Base-by-base conservation (phyloP, 2,113 vertebrate species). In the Dipodomys ordii region DNA sequence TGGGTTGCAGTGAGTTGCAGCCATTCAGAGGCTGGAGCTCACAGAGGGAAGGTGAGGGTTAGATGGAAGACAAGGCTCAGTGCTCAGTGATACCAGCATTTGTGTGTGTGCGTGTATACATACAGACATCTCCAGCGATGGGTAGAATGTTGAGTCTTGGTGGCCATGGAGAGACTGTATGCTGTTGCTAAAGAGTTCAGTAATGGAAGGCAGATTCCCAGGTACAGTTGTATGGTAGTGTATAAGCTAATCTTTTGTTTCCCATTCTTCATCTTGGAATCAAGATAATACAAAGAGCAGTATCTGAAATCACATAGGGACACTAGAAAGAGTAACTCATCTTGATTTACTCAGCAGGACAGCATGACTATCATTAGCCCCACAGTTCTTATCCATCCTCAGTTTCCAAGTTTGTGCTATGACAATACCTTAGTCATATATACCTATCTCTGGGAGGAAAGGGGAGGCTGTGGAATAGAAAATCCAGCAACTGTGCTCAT, bases 361-460 rank as follows among this genome's bases (percentile, higher is more conserved):
- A 57, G 53, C 9, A 53, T 69, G 16, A 23, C 6, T 5, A 4
- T 9, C 0, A 0, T 83, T 69, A 62, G 2, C 16, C 0, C 2
- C 27, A 72, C 44, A 83, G 20, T 18, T 23, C 39, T 7, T 1
- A 11, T 74, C 28, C 6, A 15, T 6, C 27, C 28, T 62, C 39
- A 30, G 18, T 67, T 83, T 67, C 60, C 20, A 57, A 35, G 62
- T 0, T 20, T 5, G 3, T 22, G n/a, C 16, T 57, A 10, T 28
- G 27, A 27, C 22, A 35, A 28, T 67, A 1, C 2, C 64, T 82
- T 20, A 28, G 62, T 32, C 74, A 57, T 18, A 9, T 11, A 82
- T 2, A 28, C 19, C 6, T 27, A 32, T 85, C 2, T 57, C 64
- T 18, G 16, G 28, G 20, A 22, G 0, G 35, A 39, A 39, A 39